Base-by-base conservation (phyloP, 2,113 vertebrate genomes). In the Pardalotus punctatus region DNA sequence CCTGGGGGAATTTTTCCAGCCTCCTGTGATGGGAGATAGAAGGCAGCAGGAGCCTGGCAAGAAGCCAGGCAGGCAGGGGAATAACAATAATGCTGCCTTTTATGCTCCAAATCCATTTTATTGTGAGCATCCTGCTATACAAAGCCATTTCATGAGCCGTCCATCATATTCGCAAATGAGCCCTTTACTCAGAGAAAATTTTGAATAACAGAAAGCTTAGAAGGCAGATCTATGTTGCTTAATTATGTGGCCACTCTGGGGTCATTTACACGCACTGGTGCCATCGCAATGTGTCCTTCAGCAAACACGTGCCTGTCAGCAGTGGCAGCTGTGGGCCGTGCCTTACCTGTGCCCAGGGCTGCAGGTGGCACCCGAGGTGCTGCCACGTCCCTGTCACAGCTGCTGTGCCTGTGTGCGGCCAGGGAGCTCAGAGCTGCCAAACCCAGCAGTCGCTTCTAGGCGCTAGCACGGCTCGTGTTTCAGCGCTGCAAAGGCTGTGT, bases 41-140 rank as follows among this genome's bases (percentile, higher is more conserved):
- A 92, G 33, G 70, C 88, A 93, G 93, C n/a, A 89, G 69, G 51
- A 86, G 51, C 45, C 29, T 91, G 93, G 79, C 71, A 77, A 69
- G 85, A 70, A 91, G 62, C 95, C 79, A 88, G 62, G 1, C 40
- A 81, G 65, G 57, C 86, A 85, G 31, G 5, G 38, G 42, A 86
- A 53, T 66, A 93, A 57, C 71, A 90, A 76, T 62, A 84, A 53
- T 3, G 6, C 38, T 73, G 93, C 56, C 38, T 82, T 62, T 70
- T 43, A 33, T 82, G 58, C 58, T 94, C 62, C 64, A 81, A 91
- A 76, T 43, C 45, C 71, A 1, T 78, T 82, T 86, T 35, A 40
- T 35, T 86, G 77, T 38, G n/a, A 36, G 77, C 65, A 58, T 64
- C 77, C 77, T 48, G 79, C 84, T 62, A 50, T 28, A 85, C 35